Evolutionary conservation across 2,888 invertebrate species (phyloP), one percentile per base, ranked within the genome.

Genomic region (Plebejus argus): DNA sequence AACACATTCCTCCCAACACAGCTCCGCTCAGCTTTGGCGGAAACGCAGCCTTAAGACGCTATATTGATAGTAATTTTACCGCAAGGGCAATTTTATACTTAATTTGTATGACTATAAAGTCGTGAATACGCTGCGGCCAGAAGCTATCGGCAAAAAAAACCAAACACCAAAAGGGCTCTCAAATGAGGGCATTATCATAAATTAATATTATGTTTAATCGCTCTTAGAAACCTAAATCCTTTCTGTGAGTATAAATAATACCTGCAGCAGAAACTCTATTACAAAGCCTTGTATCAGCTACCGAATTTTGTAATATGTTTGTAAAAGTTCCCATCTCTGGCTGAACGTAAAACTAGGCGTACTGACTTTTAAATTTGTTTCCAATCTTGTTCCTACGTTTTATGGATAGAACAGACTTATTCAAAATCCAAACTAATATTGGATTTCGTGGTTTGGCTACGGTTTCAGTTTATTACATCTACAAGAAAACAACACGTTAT

Each of bases 331-430:
- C 72, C 45, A 72, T 72, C 72, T 45, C 72, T 72, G 72, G 39
- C 45, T 39, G 45, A 72, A 45, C 72, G 72, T 72, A 72, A 72
- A 72, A 72, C 72, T 45, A 72, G 72, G 72, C 72, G 72, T 45
- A 39, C 72, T 39, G 45, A 72, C 72, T 72, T 72, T 72, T 45
- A 72, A 72, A 72, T 72, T 72, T 72, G 45, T 72, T 72, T 45
- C 39, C 35, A 20, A 45, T 45, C 72, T 23, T 45, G 39, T 72
- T 72, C 20, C 72, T 72, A 72, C 45, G 23, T 72, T 72, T 72
- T 72, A 72, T 72, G 72, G 72, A 23, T 12, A 20, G 72, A 39
- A 45, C 23, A 72, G 39, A 45, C 72, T 39, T 72, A 49, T 72
- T 72, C 72, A 72, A 45, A 72, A 72, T 39, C 72, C 20, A 20